phyloP scores from a whole-genome alignment of 1,140 invertebrate genomes.

The Nephila pilipes region DNA sequence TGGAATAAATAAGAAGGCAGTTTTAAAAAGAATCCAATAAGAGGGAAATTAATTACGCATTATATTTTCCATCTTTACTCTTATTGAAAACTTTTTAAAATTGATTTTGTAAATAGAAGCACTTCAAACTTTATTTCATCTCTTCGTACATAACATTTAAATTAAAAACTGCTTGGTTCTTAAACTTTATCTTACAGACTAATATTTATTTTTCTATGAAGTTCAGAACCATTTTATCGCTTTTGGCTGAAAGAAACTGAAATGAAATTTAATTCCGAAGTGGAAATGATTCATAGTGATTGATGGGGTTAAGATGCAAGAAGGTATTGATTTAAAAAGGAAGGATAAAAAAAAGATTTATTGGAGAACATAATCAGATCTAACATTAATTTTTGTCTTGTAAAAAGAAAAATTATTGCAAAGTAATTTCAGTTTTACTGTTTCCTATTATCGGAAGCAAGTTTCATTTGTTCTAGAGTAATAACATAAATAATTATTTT shows the following conservation, averaged over 20 bases:
- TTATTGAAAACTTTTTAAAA: too few relatives aligned
- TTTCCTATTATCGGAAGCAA: slow-evolving; percentile 5
- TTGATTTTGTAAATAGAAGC: too few relatives aligned
- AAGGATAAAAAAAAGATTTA: neutral
- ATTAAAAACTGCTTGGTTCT: too few relatives aligned
- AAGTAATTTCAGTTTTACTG: slow-evolving; percentile 13
- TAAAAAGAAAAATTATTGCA: neutral
- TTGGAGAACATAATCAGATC: slow-evolving; percentile 18
- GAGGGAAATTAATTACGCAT: too few relatives aligned
- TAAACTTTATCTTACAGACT: too few relatives aligned
- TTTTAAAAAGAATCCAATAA: too few relatives aligned
- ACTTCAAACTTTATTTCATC: too few relatives aligned
- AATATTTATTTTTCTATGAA: too few relatives aligned
- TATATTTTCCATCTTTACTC: too few relatives aligned
- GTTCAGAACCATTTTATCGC: neutral
- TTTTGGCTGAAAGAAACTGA: neutral
- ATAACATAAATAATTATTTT: slow-evolving; percentile 1
- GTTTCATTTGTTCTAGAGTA: neutral
- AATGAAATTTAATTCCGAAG: neutral
- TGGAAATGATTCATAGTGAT: neutral
- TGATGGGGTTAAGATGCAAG: neutral
- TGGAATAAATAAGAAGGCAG: too few relatives aligned
- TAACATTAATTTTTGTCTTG: neutral
- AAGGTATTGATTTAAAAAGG: neutral
- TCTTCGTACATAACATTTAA: too few relatives aligned